These are phyloP conservation scores for Heliconius congener DNA, from an alignment of 1,140 invertebrate genomes.

Conservation along the genomic window DNA sequence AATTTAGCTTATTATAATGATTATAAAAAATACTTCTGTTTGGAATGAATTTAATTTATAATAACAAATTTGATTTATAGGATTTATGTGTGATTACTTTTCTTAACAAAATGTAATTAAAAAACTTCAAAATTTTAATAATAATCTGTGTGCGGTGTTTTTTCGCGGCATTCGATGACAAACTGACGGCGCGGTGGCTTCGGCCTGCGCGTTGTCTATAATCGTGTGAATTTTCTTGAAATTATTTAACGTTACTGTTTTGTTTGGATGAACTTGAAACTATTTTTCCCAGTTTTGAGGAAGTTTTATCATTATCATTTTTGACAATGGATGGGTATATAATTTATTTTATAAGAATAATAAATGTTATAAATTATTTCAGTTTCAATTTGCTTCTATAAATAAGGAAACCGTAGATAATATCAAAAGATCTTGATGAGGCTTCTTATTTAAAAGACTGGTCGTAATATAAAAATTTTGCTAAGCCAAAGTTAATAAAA, in stretches of 20 bases:
- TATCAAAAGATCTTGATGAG: neutral
- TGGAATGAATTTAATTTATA: neutral
- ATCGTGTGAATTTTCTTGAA: constrained; percentile 26
- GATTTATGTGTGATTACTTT: neutral
- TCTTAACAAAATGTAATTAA: neutral
- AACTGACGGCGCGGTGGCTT: constrained; percentile 16
- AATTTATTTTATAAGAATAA: neutral
- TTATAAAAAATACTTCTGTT: constrained; percentile 4
- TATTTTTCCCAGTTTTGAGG: constrained; percentile 35
- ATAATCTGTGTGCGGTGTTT: constrained; percentile 17
- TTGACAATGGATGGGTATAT: constrained; percentile 20
- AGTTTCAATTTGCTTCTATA: neutral
- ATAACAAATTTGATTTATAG: neutral
- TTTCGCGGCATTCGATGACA: constrained; percentile 32
- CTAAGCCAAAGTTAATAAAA: too few species aligned
- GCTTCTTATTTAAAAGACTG: neutral
- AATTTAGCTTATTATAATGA: neutral
- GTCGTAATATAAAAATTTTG: neutral
- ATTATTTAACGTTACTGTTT: constrained; percentile 22
- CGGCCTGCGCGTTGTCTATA: neutral
- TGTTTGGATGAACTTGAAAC: constrained; percentile 36
- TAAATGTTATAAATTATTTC: neutral
- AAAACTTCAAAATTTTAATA: neutral
- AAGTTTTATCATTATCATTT: constrained; percentile 12
- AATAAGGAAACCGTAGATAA: neutral